Evolutionary conservation across 2,888 invertebrate species (phyloP).

Genomic region (Stenolophus ochropezus): DNA sequence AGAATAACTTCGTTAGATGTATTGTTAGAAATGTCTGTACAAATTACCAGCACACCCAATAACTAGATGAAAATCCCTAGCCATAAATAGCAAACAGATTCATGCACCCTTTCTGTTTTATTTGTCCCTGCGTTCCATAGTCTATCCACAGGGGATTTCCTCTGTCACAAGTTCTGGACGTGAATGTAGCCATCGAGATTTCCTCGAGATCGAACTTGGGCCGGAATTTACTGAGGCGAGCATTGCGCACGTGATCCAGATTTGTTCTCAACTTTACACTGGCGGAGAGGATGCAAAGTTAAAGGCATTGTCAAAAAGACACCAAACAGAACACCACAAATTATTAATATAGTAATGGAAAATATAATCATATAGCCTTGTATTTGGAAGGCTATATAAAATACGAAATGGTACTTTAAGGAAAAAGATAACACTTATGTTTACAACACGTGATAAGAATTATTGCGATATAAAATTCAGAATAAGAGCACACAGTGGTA

Average conservation of each 20-base stretch:
- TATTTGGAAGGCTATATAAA: no score
- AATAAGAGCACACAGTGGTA: no score
- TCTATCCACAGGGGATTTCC: conserved; percentile 30
- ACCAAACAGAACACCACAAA: not conserved
- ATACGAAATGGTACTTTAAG: no score
- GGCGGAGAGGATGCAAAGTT: not conserved
- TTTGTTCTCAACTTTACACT: conserved; percentile 12
- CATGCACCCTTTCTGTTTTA: not conserved
- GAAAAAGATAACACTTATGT: no score
- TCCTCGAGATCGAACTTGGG: not conserved
- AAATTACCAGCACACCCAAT: no score
- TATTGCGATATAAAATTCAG: no score
- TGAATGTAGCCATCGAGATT: not conserved
- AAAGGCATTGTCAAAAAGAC: not conserved
- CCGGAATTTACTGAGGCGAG: conserved; percentile 44
- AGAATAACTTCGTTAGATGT: no score
- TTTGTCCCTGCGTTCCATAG: not conserved
- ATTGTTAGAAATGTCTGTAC: no score
- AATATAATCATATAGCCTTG: no score
- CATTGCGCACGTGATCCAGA: conserved; percentile 29
- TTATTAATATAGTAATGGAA: no score
- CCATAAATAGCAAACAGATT: not conserved
- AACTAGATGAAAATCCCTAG: no score
- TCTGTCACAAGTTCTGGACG: not conserved
- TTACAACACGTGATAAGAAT: no score